Conservation (phyloP, 2,797 vertebrate genomes). For the Columba guinea region DNA sequence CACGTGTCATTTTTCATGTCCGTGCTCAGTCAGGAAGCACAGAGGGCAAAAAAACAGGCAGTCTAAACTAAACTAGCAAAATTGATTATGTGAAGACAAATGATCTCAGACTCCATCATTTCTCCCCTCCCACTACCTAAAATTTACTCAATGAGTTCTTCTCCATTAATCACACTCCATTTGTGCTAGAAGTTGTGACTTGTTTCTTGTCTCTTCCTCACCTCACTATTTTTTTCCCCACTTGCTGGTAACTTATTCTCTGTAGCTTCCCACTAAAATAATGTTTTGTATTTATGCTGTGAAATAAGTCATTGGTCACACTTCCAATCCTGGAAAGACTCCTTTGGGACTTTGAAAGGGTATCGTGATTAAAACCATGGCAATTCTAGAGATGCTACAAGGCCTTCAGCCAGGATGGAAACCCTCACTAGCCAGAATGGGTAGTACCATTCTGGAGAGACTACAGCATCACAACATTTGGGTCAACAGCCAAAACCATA, state of each 20-base stretch:
- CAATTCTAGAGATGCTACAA: not conserved
- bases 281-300: not conserved
- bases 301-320: not conserved
- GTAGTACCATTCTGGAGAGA: not conserved
- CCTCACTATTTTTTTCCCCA: not conserved
- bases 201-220: not conserved
- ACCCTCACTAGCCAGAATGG: not conserved
- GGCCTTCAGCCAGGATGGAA: not conserved
- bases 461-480: not conserved
- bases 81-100: not conserved
- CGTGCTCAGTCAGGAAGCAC: not conserved
- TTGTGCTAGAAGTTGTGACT: not conserved
- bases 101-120: not conserved
- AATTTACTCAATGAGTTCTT: not conserved
- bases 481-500: not conserved
- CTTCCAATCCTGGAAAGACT: not conserved
- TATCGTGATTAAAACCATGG: not conserved
- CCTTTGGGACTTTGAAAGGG: not conserved
- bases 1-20: not conserved
- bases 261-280: not conserved
- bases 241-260: not conserved
- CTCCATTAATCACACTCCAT: not conserved
- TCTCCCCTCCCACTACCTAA: not conserved
- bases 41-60: not conserved
- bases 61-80: slow-evolving; percentile 6